phyloP scores from a whole-genome alignment of 2,113 vertebrate genomes.

The Eurypyga helias region DNA sequence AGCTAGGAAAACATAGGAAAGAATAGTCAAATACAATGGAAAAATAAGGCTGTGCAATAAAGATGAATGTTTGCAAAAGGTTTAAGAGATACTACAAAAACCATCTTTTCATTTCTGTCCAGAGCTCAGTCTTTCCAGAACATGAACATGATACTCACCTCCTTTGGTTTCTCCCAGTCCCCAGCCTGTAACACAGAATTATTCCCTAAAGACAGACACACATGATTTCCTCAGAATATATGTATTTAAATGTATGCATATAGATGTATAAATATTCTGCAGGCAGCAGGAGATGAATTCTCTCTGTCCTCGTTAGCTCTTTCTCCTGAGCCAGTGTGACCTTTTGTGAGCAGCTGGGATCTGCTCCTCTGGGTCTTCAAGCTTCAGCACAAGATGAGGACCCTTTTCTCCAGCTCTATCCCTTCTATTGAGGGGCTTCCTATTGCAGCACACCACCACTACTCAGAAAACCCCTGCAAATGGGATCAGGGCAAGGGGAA shows the following conservation, averaged over 20 bases:
- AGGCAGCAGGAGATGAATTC: neutral
- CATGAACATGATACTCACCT: neutral
- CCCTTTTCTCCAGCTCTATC: neutral
- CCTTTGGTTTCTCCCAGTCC: rapidly evolving
- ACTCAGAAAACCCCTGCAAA: neutral
- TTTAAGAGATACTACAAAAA: neutral
- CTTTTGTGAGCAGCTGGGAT: neutral
- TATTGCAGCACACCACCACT: neutral
- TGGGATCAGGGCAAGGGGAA: neutral
- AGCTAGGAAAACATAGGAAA: neutral
- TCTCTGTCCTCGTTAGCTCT: neutral
- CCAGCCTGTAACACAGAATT: neutral
- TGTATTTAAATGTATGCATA: slow-evolving; percentile 29
- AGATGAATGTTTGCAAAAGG: neutral
- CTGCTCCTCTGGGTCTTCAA: neutral
- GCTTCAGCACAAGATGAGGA: neutral
- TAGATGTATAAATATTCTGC: slow-evolving; percentile 32
- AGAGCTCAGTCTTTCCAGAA: neutral
- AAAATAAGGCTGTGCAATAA: neutral
- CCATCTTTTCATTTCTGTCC: neutral
- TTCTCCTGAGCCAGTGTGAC: neutral
- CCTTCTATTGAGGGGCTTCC: neutral
- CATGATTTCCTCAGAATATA: neutral
- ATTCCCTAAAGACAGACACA: neutral
- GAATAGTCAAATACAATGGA: neutral